phyloP scores from a whole-genome alignment of 2,888 invertebrate genomes.

The Alviniconcha strummeri region DNA sequence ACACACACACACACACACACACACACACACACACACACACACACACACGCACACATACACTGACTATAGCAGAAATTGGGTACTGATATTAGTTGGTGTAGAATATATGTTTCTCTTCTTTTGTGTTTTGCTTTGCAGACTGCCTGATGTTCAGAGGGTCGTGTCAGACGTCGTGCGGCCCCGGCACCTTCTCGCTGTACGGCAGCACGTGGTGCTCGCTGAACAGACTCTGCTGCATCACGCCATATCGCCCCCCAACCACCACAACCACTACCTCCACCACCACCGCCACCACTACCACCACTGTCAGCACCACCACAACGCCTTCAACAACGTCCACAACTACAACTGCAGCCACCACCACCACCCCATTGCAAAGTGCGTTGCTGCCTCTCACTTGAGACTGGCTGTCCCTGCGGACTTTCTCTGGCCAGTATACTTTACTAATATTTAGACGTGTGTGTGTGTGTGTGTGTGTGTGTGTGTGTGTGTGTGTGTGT shows the following conservation, averaged over 20 bases:
- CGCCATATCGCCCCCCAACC: not conserved
- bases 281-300: conserved; percentile 36
- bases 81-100: no score
- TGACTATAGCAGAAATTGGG: not conserved
- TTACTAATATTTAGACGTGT: no score
- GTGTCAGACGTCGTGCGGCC: not conserved
- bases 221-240: not conserved
- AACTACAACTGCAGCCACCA: conserved; percentile 32
- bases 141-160: not conserved
- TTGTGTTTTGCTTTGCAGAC: not conserved
- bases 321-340: conserved; percentile 34
- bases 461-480: not conserved
- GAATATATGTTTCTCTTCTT: no score
- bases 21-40: conserved; percentile 3
- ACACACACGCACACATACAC: conserved; percentile 9
- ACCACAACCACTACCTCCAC: conserved; percentile 40
- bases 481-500: not conserved
- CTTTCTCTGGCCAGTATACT: no score
- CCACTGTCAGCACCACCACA: conserved; percentile 26
- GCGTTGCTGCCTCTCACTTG: not conserved
- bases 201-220: not conserved
- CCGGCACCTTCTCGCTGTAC: not conserved
- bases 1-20: conserved; percentile 7
- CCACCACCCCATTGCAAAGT: not conserved
- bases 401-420: no score